A percentile compares a stretch with the other conserved stretches of the same genome.
phyloP scores from a whole-genome alignment of 1,140 invertebrate species.

The Euura lappo region DNA sequence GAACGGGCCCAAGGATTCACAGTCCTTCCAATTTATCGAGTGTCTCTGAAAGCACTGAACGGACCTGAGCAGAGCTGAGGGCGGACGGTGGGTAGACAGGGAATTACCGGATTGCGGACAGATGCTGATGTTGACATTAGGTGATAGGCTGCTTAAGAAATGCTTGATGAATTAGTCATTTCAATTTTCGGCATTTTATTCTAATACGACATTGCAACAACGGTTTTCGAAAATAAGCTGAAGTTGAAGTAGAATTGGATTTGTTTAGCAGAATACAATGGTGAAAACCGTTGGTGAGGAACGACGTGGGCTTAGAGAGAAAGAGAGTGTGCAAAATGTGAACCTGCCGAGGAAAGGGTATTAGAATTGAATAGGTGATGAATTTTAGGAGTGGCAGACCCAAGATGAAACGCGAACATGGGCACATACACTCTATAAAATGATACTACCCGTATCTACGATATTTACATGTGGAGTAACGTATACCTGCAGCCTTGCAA shows the following conservation, averaged over 20 bases:
- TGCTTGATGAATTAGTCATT: no score
- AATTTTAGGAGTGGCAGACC: slow-evolving; percentile 45
- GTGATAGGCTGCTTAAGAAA: no score
- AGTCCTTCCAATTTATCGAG: neutral
- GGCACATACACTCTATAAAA: neutral
- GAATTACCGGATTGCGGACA: no score
- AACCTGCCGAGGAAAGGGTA: slow-evolving; percentile 42
- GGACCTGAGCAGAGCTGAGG: neutral
- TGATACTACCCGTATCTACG: no score
- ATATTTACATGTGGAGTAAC: no score
- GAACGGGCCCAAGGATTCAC: neutral
- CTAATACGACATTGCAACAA: no score
- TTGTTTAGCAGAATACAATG: neutral
- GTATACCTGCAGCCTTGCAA: neutral
- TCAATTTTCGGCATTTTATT: no score
- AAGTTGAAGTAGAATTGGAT: neutral
- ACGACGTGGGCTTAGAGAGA: neutral
- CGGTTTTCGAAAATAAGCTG: no score
- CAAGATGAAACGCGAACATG: neutral
- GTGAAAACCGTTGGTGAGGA: neutral
- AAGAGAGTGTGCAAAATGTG: slow-evolving; percentile 26
- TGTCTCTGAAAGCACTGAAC: neutral
- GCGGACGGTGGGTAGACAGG: neutral
- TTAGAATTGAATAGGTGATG: slow-evolving; percentile 53
- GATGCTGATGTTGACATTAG: no score